Percentiles rank a stretch among this genome's conserved stretches.
phyloP scores from a whole-genome alignment of 1,140 invertebrate genomes.

The Calycopis cecrops region DNA sequence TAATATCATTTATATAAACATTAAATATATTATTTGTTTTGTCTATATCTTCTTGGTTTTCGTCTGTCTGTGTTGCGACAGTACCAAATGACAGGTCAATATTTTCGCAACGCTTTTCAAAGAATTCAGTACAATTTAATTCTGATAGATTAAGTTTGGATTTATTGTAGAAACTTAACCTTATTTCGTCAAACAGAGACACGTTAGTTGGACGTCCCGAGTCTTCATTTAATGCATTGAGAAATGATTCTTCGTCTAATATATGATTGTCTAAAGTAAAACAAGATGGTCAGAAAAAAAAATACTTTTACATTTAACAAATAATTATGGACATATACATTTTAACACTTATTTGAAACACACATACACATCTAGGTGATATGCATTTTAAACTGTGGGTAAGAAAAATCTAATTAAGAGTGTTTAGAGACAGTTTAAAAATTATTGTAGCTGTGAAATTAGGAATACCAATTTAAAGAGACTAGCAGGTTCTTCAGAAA shows the following conservation, averaged over 20 bases:
- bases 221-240: conserved; percentile 50
- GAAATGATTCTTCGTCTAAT: conserved; percentile 60
- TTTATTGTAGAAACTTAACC: conserved; percentile 51
- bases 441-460: no score
- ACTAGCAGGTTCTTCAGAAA: no score
- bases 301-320: neutral
- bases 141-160: conserved; percentile 33
- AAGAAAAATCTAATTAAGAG: no score
- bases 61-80: conserved; percentile 40
- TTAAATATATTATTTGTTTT: conserved; percentile 2
- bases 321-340: neutral
- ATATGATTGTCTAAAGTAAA: conserved; percentile 45
- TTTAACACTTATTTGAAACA: neutral
- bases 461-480: no score
- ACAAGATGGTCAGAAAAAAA: conserved; percentile 1
- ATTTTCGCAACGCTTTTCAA: conserved; percentile 26
- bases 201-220: conserved; percentile 51
- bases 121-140: conserved; percentile 22
- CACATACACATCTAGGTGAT: neutral
- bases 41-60: conserved; percentile 18
- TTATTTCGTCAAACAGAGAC: conserved; percentile 58
- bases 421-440: no score
- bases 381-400: no score
- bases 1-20: neutral
- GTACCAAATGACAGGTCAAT: conserved; percentile 26